Base-by-base conservation (phyloP, 2,888 invertebrate species). In the Xanthorhoe spadicearia region DNA sequence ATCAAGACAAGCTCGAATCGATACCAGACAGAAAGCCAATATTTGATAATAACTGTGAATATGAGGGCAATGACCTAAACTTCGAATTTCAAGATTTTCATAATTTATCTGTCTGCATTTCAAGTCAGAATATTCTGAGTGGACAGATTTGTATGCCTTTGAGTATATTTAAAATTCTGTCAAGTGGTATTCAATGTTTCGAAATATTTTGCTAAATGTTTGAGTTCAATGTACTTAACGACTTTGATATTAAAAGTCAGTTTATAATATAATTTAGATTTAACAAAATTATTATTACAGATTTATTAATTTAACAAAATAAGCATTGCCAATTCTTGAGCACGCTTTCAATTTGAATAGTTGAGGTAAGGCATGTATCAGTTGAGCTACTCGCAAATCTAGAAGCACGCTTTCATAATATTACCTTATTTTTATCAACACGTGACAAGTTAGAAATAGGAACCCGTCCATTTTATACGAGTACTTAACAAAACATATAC, bases 51-150 rank as follows among this genome's bases (percentile, higher is more conserved):
- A 51, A 54, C 54, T 8, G 15, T 51, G 55, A 69, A 69, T 68
- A 52, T 59, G 38, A 43, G 67, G 56, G 35, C 63, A 38, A 58
- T 72, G 70, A 69, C 70, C 55, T 61, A 43, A 64, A 66, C 56
- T 68, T 56, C 52, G 28, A 56, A 51, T 49, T 62, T 57, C 51
- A 54, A 51, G 58, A 63, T 65, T 61, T 70, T 65, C 70, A 70
- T 72, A 72, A 69, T 67, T 69, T 66, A 62, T 58, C 54, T 50
- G 65, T 70, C 70, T 69, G 69, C 65, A 66, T 65, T 60, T 53
- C 38, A 49, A 52, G 19, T 53, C 48, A 35, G 53, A 60, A 43
- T 46, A 43, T 43, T 52, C 52, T 18, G 46, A 15, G 17, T 61
- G 52, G 19, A 18, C 18, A 17, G 19, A 51, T 59, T 59, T 51